Evolutionary conservation across 2,888 invertebrate genomes (phyloP).

Genomic region (Polia nebulosa): DNA sequence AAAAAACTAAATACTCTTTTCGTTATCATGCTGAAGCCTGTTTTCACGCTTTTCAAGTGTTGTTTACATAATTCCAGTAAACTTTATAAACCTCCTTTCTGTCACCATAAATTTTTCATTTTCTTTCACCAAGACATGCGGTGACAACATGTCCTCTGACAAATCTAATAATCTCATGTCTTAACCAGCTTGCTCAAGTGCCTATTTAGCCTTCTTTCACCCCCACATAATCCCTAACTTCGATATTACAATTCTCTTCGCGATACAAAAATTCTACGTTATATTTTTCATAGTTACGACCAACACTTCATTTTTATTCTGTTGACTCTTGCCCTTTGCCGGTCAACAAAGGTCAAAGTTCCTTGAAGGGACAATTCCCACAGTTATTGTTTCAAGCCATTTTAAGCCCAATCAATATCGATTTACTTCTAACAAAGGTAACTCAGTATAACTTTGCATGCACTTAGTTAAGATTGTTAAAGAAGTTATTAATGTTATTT

Average conservation of each 20-base stretch:
- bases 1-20: too few species aligned
- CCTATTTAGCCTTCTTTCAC: background rate
- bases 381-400: conserved; percentile 37
- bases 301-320: conserved; percentile 48
- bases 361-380: conserved; percentile 25
- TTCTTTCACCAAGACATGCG: too few species aligned
- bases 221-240: conserved; percentile 8
- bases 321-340: conserved; percentile 51
- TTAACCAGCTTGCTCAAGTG: background rate
- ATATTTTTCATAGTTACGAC: conserved; percentile 45
- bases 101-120: too few species aligned
- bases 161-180: conserved; percentile 7
- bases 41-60: too few species aligned
- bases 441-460: conserved; percentile 22
- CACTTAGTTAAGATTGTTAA: conserved; percentile 14
- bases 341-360: conserved; percentile 30
- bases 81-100: too few species aligned
- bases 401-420: conserved; percentile 34
- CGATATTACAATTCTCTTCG: conserved; percentile 39
- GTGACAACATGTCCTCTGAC: background rate
- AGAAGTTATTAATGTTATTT: conserved; percentile 29
- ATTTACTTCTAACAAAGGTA: conserved; percentile 20
- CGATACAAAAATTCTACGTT: conserved; percentile 37
- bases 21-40: too few species aligned
- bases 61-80: too few species aligned